phyloP scores from a whole-genome alignment of 2,797 vertebrate species.

The Notolabrus celidotus region DNA sequence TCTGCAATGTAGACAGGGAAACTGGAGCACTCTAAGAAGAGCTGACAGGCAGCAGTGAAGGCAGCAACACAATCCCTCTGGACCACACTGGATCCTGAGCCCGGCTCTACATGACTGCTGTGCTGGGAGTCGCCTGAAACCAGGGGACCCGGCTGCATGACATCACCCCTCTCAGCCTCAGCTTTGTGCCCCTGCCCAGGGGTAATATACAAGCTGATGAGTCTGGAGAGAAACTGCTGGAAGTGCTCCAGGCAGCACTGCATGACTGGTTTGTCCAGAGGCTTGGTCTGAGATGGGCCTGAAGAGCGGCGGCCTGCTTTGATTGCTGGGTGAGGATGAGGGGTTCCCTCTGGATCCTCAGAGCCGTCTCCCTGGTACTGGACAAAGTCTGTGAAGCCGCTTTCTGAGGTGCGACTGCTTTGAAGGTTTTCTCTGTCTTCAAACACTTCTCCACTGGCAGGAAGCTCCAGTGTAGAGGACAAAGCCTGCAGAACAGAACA shows the following conservation, averaged over 20 bases:
- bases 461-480: slow-evolving; percentile 74
- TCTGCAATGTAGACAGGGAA: slow-evolving; percentile 98
- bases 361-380: slow-evolving; percentile 91
- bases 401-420: slow-evolving; percentile 89
- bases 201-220: slow-evolving; percentile 91
- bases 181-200: slow-evolving; percentile 75
- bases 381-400: slow-evolving; percentile 95
- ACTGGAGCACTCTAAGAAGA: slow-evolving; percentile 98
- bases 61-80: slow-evolving; percentile 90
- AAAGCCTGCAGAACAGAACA: slow-evolving; percentile 52
- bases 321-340: slow-evolving; percentile 81
- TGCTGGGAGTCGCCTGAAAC: slow-evolving; percentile 73
- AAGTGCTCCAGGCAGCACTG: slow-evolving; percentile 97
- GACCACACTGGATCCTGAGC: slow-evolving; percentile 43
- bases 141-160: slow-evolving; percentile 73
- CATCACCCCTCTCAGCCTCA: slow-evolving; percentile 69
- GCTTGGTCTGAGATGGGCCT: slow-evolving; percentile 81
- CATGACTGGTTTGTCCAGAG: slow-evolving; percentile 95
- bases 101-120: slow-evolving; percentile 67
- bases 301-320: slow-evolving; percentile 82
- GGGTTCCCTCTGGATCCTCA: slow-evolving; percentile 84
- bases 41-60: slow-evolving; percentile 96
- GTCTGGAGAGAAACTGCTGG: slow-evolving; percentile 94
- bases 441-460: slow-evolving; percentile 87
- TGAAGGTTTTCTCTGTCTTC: slow-evolving; percentile 89